Base-by-base conservation (phyloP, 2,797 vertebrate genomes). In the Tragopan temminckii region DNA sequence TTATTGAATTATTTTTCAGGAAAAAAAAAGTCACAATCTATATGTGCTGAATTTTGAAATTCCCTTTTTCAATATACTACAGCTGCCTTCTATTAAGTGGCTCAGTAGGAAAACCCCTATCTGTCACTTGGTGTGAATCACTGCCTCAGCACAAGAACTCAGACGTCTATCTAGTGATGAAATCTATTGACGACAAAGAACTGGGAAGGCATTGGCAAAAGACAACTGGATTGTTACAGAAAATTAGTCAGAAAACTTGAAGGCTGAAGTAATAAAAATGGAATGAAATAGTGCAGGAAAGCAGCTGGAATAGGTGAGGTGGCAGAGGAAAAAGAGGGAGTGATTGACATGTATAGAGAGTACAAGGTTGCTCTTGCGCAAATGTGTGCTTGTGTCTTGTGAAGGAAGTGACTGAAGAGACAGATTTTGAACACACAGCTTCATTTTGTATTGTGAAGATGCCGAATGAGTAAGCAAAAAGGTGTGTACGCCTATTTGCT, bases 341-440 rank as follows among this genome's bases (percentile, higher is more conserved):
- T 59, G 75, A 80, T 48, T 59, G 31, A 19, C 0, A 1, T 3
- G 7, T 35, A 27, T 0, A 42, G 23, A 2, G 9, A 67, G 6
- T 15, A 4, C 57, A 80, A 57, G 43, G 33, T 62, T 89, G 79
- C 24, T 88, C 72, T 83, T 92, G 85, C 29, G 31, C 69, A 88
- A 80, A 83, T 35, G 38, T 17, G 3, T 4, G 14, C 3, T 88
- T 33, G 6, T 15, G 27, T 31, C 10, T 3, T 50, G 53, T 40
- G 53, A 85, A 88, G 80, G 40, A 85, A 58, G 27, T 75, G 81
- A 89, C 62, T 93, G 42, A 85, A 46, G 25, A 14, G n/a, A 68
- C 45, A 61, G 18, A 59, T 31, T 70, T 59, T 25, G 50, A 92
- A 74, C 17, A 27, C 12, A 20, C 13, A 62, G 20, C 18, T 79